These are phyloP conservation scores for Pan troglodytes DNA, from an alignment of 2,113 vertebrate species.

Conservation along the genomic window DNA sequence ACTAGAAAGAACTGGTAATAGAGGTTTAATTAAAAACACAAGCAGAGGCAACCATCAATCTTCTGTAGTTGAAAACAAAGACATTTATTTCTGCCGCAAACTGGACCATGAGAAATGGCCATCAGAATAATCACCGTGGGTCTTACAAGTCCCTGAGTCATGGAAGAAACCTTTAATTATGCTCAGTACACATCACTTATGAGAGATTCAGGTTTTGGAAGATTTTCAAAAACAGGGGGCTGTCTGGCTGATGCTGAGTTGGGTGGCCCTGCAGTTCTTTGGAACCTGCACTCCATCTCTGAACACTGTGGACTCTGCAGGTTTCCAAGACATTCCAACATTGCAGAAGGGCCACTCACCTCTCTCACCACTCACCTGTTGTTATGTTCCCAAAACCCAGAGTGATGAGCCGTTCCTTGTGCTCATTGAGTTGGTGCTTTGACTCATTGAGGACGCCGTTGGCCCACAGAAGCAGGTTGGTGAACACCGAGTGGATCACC, in stretches of 20 bases:
- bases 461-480: slow-evolving; percentile 96
- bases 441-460: slow-evolving; percentile 94
- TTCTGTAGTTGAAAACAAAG: neutral
- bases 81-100: neutral
- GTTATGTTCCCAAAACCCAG: slow-evolving; percentile 92
- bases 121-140: neutral
- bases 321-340: accelerated
- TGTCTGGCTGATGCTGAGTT: neutral
- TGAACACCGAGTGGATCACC: slow-evolving; percentile 97
- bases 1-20: neutral
- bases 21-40: neutral
- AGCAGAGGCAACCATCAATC: neutral
- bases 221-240: neutral
- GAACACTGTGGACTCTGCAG: neutral
- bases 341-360: neutral
- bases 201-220: neutral
- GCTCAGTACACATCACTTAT: neutral
- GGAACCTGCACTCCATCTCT: neutral
- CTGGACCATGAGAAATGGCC: accelerated
- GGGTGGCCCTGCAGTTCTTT: neutral
- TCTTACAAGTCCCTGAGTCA: neutral
- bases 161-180: neutral
- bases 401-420: slow-evolving; percentile 89
- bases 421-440: slow-evolving; percentile 94
- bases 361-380: slow-evolving; percentile 84